Conservation (phyloP, 2,888 invertebrate species). For the Oscheius myriophilus region DNA sequence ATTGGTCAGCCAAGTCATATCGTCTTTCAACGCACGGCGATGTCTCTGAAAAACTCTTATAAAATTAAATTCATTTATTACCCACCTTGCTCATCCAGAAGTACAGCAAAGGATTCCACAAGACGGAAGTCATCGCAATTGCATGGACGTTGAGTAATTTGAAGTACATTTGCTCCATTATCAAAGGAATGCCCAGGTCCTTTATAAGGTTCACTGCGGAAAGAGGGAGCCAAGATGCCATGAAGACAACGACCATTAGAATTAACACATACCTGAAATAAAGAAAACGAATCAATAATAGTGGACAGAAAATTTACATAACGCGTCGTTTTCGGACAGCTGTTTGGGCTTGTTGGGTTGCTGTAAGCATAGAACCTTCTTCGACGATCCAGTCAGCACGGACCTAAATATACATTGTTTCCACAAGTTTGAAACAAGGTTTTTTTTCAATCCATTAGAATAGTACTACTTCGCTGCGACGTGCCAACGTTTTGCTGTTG, state of each 20-base stretch:
- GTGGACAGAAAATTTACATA: conserved; percentile 55
- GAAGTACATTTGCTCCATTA: conserved; percentile 64
- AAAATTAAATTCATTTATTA: neutral
- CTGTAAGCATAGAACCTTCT: conserved; percentile 67
- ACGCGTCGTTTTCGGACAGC: conserved; percentile 62
- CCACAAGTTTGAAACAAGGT: too few relatives aligned
- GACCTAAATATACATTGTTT: conserved; percentile 42
- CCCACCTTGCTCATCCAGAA: conserved; percentile 70
- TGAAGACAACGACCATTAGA: conserved; percentile 67
- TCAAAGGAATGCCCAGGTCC: conserved; percentile 51
- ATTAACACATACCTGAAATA: conserved; percentile 64
- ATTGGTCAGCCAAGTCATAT: conserved; percentile 70
- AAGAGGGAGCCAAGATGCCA: conserved; percentile 67
- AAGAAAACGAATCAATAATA: too few relatives aligned
- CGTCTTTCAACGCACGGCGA: conserved; percentile 68
- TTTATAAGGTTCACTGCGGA: conserved; percentile 66
- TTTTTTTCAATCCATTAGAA: too few relatives aligned
- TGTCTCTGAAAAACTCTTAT: conserved; percentile 57
- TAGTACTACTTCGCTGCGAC: too few relatives aligned
- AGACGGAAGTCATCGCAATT: conserved; percentile 68
- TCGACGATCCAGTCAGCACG: conserved; percentile 68
- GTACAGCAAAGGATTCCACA: conserved; percentile 69
- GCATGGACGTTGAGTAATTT: conserved; percentile 66
- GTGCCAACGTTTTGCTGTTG: too few relatives aligned
- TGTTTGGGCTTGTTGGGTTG: conserved; percentile 65